A percentile compares a stretch with the other conserved stretches of the same genome.
phyloP scores from a whole-genome alignment of 2,888 invertebrate genomes.

The Stomorhina lunata region DNA sequence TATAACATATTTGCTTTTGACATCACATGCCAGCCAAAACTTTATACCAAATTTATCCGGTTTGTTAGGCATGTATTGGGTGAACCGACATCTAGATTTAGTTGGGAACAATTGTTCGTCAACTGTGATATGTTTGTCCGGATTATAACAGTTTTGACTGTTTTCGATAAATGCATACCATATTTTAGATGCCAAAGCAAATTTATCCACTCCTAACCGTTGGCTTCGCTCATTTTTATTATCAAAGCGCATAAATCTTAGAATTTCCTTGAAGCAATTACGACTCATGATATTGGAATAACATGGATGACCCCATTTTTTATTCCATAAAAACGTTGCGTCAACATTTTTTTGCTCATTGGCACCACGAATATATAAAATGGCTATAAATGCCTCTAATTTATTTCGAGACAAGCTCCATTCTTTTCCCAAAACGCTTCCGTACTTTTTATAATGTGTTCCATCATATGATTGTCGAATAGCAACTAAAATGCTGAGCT shows the following conservation, averaged over 20 bases:
- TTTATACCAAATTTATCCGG: neutral
- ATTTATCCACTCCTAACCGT: conserved; percentile 19
- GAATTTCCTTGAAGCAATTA: neutral
- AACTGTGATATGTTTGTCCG: conserved; percentile 1
- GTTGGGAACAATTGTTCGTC: conserved; percentile 20
- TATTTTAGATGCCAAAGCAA: neutral
- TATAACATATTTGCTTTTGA: neutral
- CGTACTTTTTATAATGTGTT: neutral
- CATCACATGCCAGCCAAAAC: neutral
- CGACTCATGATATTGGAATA: neutral
- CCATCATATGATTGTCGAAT: neutral
- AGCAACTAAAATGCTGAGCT: neutral
- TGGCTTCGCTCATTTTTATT: neutral
- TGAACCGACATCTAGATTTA: neutral
- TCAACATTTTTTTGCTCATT: neutral
- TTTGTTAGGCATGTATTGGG: conserved; percentile 34
- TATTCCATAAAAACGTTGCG: neutral
- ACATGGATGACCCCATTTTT: neutral
- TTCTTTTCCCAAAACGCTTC: neutral
- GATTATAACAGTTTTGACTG: neutral
- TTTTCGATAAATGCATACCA: conserved; percentile 23
- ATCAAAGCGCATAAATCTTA: conserved; percentile 8
- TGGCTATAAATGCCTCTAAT: neutral
- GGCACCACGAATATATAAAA: neutral
- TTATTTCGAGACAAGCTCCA: neutral